phyloP scores from a whole-genome alignment of 2,113 vertebrate species.

The Cynopterus brachyotis region DNA sequence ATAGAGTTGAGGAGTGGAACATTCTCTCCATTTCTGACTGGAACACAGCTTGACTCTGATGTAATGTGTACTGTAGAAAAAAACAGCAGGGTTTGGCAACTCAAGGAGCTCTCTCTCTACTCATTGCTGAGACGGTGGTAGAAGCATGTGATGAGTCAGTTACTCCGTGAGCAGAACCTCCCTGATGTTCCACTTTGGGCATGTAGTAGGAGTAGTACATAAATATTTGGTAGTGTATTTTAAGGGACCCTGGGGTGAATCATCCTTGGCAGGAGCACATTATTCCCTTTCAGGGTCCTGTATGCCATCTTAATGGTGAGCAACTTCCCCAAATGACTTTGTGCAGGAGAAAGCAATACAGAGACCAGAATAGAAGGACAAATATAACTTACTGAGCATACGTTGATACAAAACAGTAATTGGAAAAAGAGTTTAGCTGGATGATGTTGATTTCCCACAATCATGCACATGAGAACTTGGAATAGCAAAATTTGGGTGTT shows the following conservation, averaged over 20 bases:
- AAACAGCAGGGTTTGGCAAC: background rate
- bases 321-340: background rate
- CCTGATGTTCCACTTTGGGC: background rate
- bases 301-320: background rate
- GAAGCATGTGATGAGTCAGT: background rate
- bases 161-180: background rate
- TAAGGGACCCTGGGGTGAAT: background rate
- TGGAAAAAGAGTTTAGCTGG: background rate
- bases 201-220: background rate
- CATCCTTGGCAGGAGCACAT: background rate
- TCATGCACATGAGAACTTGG: background rate
- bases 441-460: background rate
- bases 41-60: background rate
- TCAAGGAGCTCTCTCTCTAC: background rate
- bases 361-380: background rate
- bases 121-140: background rate
- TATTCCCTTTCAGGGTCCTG: background rate
- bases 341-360: background rate
- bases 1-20: background rate
- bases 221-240: background rate
- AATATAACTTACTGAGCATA: background rate
- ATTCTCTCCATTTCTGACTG: background rate
- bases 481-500: background rate
- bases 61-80: background rate
- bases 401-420: background rate